Evolutionary conservation across 1,140 invertebrate genomes (phyloP), one percentile per base, ranked within the genome.

Genomic region (Drosophila sucinea): DNA sequence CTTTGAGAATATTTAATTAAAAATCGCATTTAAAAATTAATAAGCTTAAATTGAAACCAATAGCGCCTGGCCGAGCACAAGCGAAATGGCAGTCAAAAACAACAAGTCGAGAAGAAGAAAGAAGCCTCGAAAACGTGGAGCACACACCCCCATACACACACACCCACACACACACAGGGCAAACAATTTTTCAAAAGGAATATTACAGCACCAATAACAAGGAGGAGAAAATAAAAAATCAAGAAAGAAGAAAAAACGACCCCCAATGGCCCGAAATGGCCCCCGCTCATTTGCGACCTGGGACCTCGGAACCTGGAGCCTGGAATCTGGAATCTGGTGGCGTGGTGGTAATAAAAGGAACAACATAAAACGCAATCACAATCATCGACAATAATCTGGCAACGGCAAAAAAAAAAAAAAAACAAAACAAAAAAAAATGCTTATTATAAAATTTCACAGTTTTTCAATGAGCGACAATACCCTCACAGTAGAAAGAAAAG

Each of bases 361-460:
- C 84, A 90, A 89, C 80, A 89, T 90, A 77, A 83, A 91, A 86
- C 79, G 85, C 90, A 91, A 91, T 91, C 90, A 91, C 90, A 91
- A 91, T 91, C 86, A 91, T 91, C 90, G 85, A 87, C 85, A 91
- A 91, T 91, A 91, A 91, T 91, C 90, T 86, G 80, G 78, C 80
- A 90, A 80, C 77, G 69, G 71, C 77, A 73, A 60, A 54, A 41
- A 38, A 38, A 38, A 38, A 38, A 38, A 38, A 38, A 38, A 38
- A 11, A 11, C 1, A 10, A 38, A 38, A 38, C 17, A 11, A 10
- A 8, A 71, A 91, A 89, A 91, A 91, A 77, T 91, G 90, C 86
- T 91, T 91, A 91, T 91, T 91, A 91, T 91, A 89, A 91, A 91
- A 91, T 91, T 91, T 91, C 90, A 91, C 90, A 91, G 86, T 91